Evolutionary conservation across 2,797 vertebrate species (phyloP).

Genomic region (Xenentodon cancila): DNA sequence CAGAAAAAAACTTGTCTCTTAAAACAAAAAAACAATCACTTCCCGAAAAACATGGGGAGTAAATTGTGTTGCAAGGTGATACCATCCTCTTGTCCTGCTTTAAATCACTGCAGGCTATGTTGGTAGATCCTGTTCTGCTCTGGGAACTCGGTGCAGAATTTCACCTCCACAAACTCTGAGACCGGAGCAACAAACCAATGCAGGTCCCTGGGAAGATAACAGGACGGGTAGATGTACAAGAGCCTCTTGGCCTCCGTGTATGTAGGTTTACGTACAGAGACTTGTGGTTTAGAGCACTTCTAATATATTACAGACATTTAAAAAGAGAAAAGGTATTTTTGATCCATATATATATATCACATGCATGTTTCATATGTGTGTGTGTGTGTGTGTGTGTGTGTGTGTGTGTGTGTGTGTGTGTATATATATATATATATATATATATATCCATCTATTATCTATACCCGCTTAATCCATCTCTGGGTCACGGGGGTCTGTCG

Average conservation of each 20-base stretch:
- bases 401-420: too few relatives aligned
- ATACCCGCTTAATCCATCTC: too few relatives aligned
- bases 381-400: too few relatives aligned
- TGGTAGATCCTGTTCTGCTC: constrained; percentile 31
- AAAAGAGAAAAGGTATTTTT: not conserved
- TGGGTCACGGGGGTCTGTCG: too few relatives aligned
- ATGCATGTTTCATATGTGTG: too few relatives aligned
- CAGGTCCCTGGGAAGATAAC: constrained; percentile 44
- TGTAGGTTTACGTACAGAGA: not conserved
- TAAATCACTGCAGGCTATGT: constrained; percentile 53
- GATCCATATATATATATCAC: not conserved
- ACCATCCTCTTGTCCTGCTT: constrained; percentile 46
- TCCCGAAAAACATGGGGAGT: constrained; percentile 47
- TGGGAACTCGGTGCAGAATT: constrained; percentile 18
- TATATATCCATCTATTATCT: too few relatives aligned
- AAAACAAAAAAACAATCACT: constrained; percentile 23
- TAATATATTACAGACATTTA: constrained; percentile 4
- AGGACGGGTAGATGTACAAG: constrained; percentile 8
- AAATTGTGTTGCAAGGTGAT: constrained; percentile 60
- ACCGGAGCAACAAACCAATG: constrained; percentile 54
- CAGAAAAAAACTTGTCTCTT: constrained; percentile 29
- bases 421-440: too few relatives aligned
- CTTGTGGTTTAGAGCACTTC: constrained; percentile 14
- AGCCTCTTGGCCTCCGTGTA: constrained; percentile 12
- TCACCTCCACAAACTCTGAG: constrained; percentile 52